Base-by-base conservation (phyloP, 2,888 invertebrate species). In the Sycophila texana region DNA sequence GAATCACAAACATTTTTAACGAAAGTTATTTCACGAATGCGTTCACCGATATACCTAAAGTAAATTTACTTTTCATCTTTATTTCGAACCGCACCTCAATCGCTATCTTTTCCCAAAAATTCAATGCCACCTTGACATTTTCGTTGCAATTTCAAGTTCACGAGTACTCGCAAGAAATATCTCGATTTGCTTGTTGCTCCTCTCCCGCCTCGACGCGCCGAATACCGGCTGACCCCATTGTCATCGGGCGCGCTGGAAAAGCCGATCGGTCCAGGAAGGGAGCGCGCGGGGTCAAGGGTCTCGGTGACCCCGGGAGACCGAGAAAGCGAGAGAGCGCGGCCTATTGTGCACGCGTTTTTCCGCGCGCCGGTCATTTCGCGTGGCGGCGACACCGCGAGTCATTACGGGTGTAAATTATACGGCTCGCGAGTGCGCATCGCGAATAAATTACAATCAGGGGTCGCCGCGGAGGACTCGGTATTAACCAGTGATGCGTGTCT, bases 221-320 rank as follows among this genome's bases (percentile, higher is more conserved):
- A 84, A 86, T 88, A 88, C 86, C 87, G 10, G 84, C 84, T 85
- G 86, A 86, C 85, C 86, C 83, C 84, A 83, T 85, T 85, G 85
- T 86, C 84, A 83, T 82, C 83, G 58, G 3, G 68, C 53, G 26
- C 53, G 26, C 39, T 81, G 77, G 75, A 75, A 82, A 81, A 81
- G 80, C 73, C 60, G 71, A 68, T 57, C 75, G 68, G 39, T 39
- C 39, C 39, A 39, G 73, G 39, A 39, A 4, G 39, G 39, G 39
- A 39, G 39, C 7, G 39, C 39, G 39, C 39, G 39, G 39, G 39
- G 39, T 39, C 39, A 39, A 39, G 39, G 39, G 39, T 39, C 39
- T 10, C 39, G 0, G 39, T 39, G 39, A 39, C 39, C 39, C 39
- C 39, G 39, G 39, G 39, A 5, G 39, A 39, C 39, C 39, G 39